Conservation (phyloP, 1,140 invertebrate species). For the Dendroctonus ponderosae region DNA sequence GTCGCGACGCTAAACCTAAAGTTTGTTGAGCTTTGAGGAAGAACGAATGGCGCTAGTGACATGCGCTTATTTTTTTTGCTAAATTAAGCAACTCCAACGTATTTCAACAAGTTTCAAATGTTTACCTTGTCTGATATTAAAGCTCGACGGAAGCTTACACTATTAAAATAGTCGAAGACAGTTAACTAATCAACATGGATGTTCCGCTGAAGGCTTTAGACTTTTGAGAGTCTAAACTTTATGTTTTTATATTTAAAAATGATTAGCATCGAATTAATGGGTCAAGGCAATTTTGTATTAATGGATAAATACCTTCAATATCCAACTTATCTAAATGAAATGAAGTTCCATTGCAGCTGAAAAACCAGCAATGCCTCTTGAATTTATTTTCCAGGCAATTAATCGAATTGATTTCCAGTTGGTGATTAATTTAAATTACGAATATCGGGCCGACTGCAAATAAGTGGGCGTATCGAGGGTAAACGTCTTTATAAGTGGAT, state of each 20-base stretch:
- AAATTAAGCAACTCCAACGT: not conserved
- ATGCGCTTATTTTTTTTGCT: slow-evolving; percentile 27
- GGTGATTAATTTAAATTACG: slow-evolving; percentile 23
- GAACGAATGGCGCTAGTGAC: slow-evolving; percentile 11
- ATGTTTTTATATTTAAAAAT: no score
- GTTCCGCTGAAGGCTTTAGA: no score
- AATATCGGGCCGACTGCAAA: slow-evolving; percentile 6
- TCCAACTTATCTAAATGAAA: no score
- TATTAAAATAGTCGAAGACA: no score
- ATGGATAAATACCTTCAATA: no score
- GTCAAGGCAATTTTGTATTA: no score
- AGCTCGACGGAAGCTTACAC: not conserved
- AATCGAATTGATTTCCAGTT: slow-evolving; percentile 10
- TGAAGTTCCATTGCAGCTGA: not conserved
- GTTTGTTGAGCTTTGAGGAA: slow-evolving; percentile 25
- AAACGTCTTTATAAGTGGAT: slow-evolving; percentile 16
- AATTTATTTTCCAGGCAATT: slow-evolving; percentile 16
- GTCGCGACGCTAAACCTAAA: slow-evolving; percentile 26
- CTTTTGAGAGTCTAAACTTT: no score
- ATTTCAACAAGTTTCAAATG: no score
- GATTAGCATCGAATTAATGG: no score
- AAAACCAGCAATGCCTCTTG: not conserved
- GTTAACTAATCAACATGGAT: no score
- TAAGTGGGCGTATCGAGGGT: slow-evolving; percentile 12
- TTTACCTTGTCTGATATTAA: not conserved